phyloP scores from a whole-genome alignment of 2,797 vertebrate genomes.

The Halcyon chelicuti region DNA sequence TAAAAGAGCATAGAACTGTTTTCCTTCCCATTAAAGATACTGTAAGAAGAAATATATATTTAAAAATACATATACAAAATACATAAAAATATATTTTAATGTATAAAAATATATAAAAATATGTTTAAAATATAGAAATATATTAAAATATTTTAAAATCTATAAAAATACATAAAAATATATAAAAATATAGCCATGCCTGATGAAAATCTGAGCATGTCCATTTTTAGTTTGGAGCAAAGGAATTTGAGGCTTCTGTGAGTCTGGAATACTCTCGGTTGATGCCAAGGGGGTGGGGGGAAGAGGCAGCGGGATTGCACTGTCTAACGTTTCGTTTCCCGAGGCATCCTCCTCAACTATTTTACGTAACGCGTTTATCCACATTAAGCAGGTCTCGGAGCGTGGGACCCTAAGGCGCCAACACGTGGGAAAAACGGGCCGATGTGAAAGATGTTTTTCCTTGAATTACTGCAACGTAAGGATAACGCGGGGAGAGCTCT shows the following conservation, averaged over 20 bases:
- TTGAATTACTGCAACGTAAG: fast-evolving
- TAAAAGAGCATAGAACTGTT: background rate
- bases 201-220: background rate
- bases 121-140: no score
- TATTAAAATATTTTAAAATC: no score
- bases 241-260: background rate
- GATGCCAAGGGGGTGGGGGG: background rate
- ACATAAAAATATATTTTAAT: background rate
- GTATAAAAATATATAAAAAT: background rate
- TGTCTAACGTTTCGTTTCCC: fast-evolving
- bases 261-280: background rate
- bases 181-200: fast-evolving
- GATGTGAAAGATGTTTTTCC: fast-evolving
- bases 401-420: background rate
- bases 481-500: fast-evolving
- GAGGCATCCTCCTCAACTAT: background rate
- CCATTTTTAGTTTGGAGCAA: background rate
- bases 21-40: background rate
- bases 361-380: background rate
- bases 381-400: background rate
- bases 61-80: no score
- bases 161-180: background rate
- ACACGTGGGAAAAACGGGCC: fast-evolving
- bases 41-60: background rate
- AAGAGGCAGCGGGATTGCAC: background rate